These are phyloP conservation scores for Junonia oenone DNA, from an alignment of 2,888 invertebrate genomes.

Conservation along the genomic window DNA sequence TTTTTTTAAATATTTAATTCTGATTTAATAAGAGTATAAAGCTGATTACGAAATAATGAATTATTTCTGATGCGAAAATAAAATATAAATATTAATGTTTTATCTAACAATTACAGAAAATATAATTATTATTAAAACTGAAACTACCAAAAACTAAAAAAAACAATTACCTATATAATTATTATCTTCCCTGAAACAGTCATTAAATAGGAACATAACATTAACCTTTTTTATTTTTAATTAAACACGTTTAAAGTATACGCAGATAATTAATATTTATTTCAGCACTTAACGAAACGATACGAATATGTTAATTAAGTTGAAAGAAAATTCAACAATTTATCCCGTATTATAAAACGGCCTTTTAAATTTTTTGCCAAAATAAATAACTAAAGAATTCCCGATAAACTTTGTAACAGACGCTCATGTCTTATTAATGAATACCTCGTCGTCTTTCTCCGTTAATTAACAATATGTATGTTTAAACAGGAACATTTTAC, in stretches of 20 bases:
- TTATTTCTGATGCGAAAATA: no score
- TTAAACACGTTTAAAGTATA: background rate
- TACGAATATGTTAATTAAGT: background rate
- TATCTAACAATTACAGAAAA: no score
- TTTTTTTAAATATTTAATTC: no score
- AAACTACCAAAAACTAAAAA: no score
- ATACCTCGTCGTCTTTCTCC: slow-evolving; percentile 17
- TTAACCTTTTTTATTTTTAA: background rate
- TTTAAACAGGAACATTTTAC: slow-evolving; percentile 9
- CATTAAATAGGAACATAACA: no score
- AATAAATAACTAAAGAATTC: slow-evolving; percentile 1
- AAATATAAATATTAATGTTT: no score
- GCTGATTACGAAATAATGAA: no score
- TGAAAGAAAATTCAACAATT: background rate
- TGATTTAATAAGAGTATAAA: no score
- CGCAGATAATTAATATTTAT: background rate
- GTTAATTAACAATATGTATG: slow-evolving; percentile 20
- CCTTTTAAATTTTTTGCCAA: background rate
- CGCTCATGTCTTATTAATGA: slow-evolving; percentile 15
- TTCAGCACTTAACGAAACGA: background rate
- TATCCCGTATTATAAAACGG: background rate
- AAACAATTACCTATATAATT: no score
- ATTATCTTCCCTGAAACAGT: no score
- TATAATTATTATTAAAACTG: no score
- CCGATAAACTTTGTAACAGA: background rate